Evolutionary conservation across 2,113 vertebrate genomes (phyloP).

Genomic region (Benitochromis conjunctus): DNA sequence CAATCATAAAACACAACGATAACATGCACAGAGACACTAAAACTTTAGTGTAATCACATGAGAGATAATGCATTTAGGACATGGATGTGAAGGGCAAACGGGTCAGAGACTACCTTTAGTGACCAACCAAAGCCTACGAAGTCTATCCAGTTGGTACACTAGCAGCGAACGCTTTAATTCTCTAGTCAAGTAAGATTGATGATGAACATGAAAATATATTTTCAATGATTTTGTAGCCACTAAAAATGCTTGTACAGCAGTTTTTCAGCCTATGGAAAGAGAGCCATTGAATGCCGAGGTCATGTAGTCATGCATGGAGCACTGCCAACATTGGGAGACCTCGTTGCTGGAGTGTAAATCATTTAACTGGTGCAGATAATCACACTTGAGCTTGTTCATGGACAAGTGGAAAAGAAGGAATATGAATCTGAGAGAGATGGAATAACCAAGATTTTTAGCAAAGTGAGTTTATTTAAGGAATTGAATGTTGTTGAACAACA

Average conservation of each 20-base stretch:
- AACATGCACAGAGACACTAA: neutral
- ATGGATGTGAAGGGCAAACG: constrained; percentile 26
- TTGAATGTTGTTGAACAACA: neutral
- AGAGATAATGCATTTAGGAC: constrained; percentile 1
- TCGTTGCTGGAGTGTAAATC: constrained; percentile 38
- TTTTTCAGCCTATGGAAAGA: neutral
- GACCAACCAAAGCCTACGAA: neutral
- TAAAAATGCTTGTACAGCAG: constrained; percentile 55
- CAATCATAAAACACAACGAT: constrained; percentile 31
- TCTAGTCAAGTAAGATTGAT: constrained; percentile 39
- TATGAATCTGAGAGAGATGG: neutral
- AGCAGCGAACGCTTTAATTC: neutral
- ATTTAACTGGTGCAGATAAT: constrained; percentile 17
- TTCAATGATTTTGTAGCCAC: constrained; percentile 39
- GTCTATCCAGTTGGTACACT: neutral
- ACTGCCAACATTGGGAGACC: constrained; percentile 41
- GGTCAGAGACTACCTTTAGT: constrained; percentile 31
- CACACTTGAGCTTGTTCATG: constrained; percentile 1
- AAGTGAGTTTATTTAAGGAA: neutral
- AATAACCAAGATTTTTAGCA: neutral
- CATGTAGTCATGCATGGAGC: constrained; percentile 64
- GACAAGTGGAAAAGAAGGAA: neutral
- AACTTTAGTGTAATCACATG: constrained; percentile 23
- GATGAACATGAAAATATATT: constrained; percentile 52
- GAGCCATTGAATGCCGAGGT: constrained; percentile 38